Conservation (phyloP, 2,113 vertebrate genomes). For the Furnarius figulus region DNA sequence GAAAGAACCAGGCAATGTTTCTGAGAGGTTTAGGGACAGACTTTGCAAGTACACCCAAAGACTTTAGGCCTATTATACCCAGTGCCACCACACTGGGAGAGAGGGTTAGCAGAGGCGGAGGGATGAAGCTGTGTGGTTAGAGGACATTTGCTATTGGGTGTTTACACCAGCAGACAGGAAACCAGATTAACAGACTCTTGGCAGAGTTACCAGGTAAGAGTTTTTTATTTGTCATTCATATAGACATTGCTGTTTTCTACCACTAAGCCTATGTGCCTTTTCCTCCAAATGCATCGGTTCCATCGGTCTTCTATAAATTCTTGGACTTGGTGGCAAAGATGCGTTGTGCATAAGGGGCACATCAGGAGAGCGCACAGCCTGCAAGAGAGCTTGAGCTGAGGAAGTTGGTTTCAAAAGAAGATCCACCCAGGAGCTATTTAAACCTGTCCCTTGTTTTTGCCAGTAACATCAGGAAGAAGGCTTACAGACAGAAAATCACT, state of each 20-base stretch:
- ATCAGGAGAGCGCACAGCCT: neutral
- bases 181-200: neutral
- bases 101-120: neutral
- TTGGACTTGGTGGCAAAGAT: neutral
- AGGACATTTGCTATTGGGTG: neutral
- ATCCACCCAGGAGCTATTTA: slow-evolving; percentile 1
- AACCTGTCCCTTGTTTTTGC: slow-evolving; percentile 18
- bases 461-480: neutral
- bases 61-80: neutral
- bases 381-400: neutral
- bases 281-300: neutral
- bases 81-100: neutral
- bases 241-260: neutral
- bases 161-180: slow-evolving; percentile 1
- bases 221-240: neutral
- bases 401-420: neutral
- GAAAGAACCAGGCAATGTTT: neutral
- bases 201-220: neutral
- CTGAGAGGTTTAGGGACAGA: neutral
- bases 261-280: neutral
- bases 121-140: neutral
- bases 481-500: neutral
- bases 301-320: neutral
- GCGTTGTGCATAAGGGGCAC: neutral
- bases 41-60: neutral